These are phyloP conservation scores for Thysanoteuthis rhombus DNA, from an alignment of 2,888 invertebrate species.

Conservation along the genomic window DNA sequence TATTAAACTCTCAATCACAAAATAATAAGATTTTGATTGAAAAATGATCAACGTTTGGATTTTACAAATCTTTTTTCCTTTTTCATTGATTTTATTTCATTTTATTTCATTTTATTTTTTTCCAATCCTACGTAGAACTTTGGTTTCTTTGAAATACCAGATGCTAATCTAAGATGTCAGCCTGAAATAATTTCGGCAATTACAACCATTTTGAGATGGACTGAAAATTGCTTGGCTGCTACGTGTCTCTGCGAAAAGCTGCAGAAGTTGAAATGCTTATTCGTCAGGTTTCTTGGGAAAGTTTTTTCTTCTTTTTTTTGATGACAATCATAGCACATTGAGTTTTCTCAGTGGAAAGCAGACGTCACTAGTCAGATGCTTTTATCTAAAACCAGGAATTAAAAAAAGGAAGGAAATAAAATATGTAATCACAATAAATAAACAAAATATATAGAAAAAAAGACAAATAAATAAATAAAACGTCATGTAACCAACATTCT, in stretches of 20 bases:
- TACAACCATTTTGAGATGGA: not conserved
- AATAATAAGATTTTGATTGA: not conserved
- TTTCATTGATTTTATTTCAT: not conserved
- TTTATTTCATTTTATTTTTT: not conserved
- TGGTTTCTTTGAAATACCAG: not conserved
- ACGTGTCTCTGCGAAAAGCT: not conserved
- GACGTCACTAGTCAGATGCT: not conserved
- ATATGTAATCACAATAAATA: no score
- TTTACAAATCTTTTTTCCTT: not conserved
- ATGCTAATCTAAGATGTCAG: constrained; percentile 12
- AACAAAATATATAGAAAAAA: no score
- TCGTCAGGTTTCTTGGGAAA: not conserved
- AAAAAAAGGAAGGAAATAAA: not conserved
- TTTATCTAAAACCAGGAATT: not conserved
- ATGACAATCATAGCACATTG: not conserved
- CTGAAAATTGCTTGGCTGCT: not conserved
- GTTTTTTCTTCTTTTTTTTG: not conserved
- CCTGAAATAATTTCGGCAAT: not conserved
- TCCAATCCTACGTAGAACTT: not conserved
- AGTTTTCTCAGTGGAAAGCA: not conserved
- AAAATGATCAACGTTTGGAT: not conserved
- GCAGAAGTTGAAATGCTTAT: not conserved
- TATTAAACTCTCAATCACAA: not conserved
- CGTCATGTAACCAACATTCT: no score
- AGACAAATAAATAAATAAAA: not conserved